Percentiles rank a stretch among this genome's conserved stretches.
Evolutionary conservation across 2,888 invertebrate species (phyloP).

Genomic region (Emmelina monodactyla): DNA sequence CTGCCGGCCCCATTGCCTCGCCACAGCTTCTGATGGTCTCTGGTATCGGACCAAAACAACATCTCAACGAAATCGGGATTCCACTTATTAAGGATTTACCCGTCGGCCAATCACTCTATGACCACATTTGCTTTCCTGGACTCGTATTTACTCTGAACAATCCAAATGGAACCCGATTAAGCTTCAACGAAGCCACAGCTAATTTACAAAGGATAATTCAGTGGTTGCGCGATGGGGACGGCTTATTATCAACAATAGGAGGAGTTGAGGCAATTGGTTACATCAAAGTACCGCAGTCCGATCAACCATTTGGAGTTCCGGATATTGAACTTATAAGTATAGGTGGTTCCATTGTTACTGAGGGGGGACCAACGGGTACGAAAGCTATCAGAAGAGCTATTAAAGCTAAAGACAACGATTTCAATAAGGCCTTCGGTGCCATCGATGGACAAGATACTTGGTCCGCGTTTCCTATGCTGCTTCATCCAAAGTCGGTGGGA

Average conservation of each 20-base stretch:
- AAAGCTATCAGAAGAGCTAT: slow-evolving; percentile 45
- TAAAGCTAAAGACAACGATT: slow-evolving; percentile 48
- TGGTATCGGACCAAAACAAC: slow-evolving; percentile 68
- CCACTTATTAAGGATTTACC: slow-evolving; percentile 70
- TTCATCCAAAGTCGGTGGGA: slow-evolving; percentile 76
- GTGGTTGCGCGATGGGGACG: slow-evolving; percentile 48
- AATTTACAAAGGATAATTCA: slow-evolving; percentile 21
- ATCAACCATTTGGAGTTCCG: slow-evolving; percentile 61
- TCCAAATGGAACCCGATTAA: slow-evolving; percentile 26
- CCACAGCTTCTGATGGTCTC: slow-evolving; percentile 92
- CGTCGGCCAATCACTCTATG: slow-evolving; percentile 72
- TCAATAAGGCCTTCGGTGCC: slow-evolving; percentile 43
- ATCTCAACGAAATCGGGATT: slow-evolving; percentile 61
- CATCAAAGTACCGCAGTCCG: slow-evolving; percentile 64
- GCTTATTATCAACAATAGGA: slow-evolving; percentile 58
- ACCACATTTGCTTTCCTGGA: slow-evolving; percentile 67
- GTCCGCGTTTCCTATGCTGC: slow-evolving; percentile 67
- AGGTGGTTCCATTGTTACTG: slow-evolving; percentile 52
- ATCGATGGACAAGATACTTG: slow-evolving; percentile 53
- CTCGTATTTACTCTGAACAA: slow-evolving; percentile 44
- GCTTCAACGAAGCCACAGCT: slow-evolving; percentile 30
- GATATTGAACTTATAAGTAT: slow-evolving; percentile 76
- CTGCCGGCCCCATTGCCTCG: slow-evolving; percentile 87
- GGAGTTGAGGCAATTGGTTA: slow-evolving; percentile 71
- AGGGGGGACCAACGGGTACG: slow-evolving; percentile 38